Conservation (phyloP, 2,113 vertebrate genomes). For the Protomyctophum bolini region DNA sequence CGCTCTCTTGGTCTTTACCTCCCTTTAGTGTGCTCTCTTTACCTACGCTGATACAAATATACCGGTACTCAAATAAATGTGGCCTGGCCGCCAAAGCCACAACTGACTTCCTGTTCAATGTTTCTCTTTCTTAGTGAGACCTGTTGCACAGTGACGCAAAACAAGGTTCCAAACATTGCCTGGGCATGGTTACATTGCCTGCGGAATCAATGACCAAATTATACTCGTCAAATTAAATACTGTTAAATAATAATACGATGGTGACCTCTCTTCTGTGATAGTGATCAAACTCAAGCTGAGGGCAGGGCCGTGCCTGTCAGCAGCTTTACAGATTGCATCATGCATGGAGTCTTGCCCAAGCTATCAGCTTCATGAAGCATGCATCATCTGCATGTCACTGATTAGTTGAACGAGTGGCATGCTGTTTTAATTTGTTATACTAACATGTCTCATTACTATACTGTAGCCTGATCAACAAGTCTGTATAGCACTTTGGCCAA, state of each 20-base stretch:
- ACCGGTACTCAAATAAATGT: constrained; percentile 68
- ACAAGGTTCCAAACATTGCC: constrained; percentile 51
- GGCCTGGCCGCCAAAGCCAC: constrained; percentile 77
- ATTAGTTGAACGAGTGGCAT: too few relatives aligned
- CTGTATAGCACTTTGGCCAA: too few relatives aligned
- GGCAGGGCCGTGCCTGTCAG: constrained; percentile 15
- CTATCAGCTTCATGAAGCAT: not conserved
- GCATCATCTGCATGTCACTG: constrained; percentile 8
- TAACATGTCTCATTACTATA: too few relatives aligned
- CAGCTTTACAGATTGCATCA: constrained; percentile 57
- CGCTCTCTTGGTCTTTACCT: constrained; percentile 3
- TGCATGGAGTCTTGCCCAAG: constrained; percentile 42
- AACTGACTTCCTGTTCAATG: constrained; percentile 81
- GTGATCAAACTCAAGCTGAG: too few relatives aligned
- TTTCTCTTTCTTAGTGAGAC: constrained; percentile 70
- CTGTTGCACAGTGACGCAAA: constrained; percentile 71
- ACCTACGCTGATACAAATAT: constrained; percentile 72
- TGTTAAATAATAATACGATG: too few relatives aligned
- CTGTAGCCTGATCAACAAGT: too few relatives aligned
- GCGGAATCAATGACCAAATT: constrained; percentile 1
- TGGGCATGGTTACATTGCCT: constrained; percentile 4
- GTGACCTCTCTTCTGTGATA: too few relatives aligned
- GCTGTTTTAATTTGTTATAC: too few relatives aligned
- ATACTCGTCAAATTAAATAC: not conserved
- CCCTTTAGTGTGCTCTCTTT: constrained; percentile 19